phyloP scores from a whole-genome alignment of 2,113 vertebrate genomes.

The Lophius piscatorius region DNA sequence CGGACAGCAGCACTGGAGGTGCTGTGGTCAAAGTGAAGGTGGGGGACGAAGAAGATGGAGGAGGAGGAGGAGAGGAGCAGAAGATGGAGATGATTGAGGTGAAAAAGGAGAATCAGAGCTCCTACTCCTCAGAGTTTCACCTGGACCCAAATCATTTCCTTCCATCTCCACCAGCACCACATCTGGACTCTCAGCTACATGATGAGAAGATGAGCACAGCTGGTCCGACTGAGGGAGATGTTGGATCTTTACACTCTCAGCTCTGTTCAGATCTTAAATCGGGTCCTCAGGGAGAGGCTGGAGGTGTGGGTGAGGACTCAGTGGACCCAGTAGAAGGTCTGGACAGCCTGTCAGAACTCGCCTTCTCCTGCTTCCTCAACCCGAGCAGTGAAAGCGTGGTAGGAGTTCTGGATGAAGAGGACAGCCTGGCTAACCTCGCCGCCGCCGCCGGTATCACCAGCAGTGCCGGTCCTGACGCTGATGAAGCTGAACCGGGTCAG shows the following conservation, averaged over 20 bases:
- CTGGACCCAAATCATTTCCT: slow-evolving; percentile 82
- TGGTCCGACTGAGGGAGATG: background rate
- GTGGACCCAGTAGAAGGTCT: slow-evolving; percentile 47
- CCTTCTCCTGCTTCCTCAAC: slow-evolving; percentile 75
- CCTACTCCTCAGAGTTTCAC: slow-evolving; percentile 80
- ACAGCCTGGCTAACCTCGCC: slow-evolving; percentile 66
- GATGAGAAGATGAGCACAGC: slow-evolving; percentile 9
- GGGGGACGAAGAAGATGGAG: slow-evolving; percentile 79
- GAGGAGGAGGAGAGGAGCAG: slow-evolving; percentile 72
- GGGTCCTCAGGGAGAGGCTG: slow-evolving; percentile 16
- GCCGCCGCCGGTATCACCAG: slow-evolving; percentile 87
- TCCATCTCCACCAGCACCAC: slow-evolving; percentile 83
- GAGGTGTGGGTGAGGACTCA: slow-evolving; percentile 36
- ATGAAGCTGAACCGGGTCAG: slow-evolving; percentile 73
- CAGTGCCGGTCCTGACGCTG: slow-evolving; percentile 75
- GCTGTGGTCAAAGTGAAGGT: slow-evolving; percentile 75
- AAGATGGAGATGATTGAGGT: slow-evolving; percentile 81
- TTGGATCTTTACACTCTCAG: slow-evolving; percentile 37
- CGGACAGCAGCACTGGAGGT: slow-evolving; percentile 74
- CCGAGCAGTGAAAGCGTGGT: slow-evolving; percentile 53
- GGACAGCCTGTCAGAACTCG: slow-evolving; percentile 67
- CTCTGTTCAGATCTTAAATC: slow-evolving; percentile 44
- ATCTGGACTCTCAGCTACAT: slow-evolving; percentile 34
- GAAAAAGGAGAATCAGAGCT: slow-evolving; percentile 89
- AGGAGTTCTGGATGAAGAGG: slow-evolving; percentile 58